Evolutionary conservation across 2,888 invertebrate species (phyloP), one percentile per base, ranked within the genome.

Genomic region (Metacarcinus magister): DNA sequence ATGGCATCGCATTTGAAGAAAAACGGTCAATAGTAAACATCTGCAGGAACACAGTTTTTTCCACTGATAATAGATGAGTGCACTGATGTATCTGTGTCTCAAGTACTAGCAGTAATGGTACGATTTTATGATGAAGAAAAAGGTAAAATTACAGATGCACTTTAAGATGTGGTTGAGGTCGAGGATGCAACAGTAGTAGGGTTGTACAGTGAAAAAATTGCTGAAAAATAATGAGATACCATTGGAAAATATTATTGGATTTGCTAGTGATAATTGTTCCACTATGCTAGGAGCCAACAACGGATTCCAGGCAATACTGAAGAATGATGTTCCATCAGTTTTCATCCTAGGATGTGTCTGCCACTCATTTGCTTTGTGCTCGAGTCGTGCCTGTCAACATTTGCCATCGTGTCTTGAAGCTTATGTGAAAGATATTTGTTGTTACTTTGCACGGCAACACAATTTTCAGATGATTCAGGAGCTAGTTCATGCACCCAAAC

Each of bases 351-450:
- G 96, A n/a, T 94, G 96, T 92, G 44, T 95, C 2, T 94, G 94
- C 16, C 94, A 96, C 48, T 96, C 96, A 10, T 96, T 96, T 67
- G 94, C 95, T 2, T 93, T 96, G 23, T 96, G 95, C 39, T 13
- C 95, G 0, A 96, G 94, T 44, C 94, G 95, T 75, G 94, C 92
- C 2, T 54, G 92, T 44, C 2, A 32, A 13, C 48, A 87, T 0
- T 89, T 96, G 16, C 92, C 94, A 23, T 94, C 94, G 19, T 91
- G 60, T 32, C 48, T 94, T 43, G 96, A 94, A 92, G 32, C 75
- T 28, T 94, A 90, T 46, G 16, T 96, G 0, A 96, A 87, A 75
- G 92, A 94, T 94, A 28, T 94, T 28, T 94, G 92, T 43, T 91
- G 82, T 46, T 94, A 96, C 28, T 96, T 96, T 96, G 39, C 96